Evolutionary conservation across 2,113 vertebrate species (phyloP).

Genomic region (Columba livia): DNA sequence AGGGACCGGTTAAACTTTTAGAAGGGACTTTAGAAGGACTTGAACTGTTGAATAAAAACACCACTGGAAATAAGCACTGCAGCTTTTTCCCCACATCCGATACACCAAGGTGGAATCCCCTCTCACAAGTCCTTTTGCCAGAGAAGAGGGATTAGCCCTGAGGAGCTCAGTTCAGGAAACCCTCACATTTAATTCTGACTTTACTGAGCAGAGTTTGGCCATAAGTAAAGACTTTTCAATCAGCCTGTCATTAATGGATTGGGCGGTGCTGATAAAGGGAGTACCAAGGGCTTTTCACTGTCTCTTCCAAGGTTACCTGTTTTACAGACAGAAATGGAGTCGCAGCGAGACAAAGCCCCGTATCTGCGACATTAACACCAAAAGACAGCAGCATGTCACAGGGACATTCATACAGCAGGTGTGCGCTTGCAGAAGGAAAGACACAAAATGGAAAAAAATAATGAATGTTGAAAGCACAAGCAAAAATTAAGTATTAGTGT

Average conservation of each 20-base stretch:
- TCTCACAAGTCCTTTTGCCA: neutral
- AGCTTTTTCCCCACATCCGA: neutral
- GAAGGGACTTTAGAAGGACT: neutral
- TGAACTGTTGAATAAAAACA: neutral
- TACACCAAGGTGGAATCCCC: neutral
- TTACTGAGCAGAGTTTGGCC: neutral
- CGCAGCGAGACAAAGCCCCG: neutral
- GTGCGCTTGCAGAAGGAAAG: neutral
- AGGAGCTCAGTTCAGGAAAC: neutral
- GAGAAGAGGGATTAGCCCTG: neutral
- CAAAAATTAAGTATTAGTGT: neutral
- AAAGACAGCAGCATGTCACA: neutral
- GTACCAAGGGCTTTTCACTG: rapidly evolving
- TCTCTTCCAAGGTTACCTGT: neutral
- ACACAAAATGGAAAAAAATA: neutral
- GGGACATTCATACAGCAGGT: neutral
- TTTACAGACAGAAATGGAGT: neutral
- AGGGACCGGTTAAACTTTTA: neutral
- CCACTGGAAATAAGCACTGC: neutral
- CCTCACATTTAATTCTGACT: neutral
- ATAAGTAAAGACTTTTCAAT: neutral
- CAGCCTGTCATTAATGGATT: neutral
- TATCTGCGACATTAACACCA: neutral
- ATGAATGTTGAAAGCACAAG: neutral
- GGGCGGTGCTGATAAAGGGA: neutral